phyloP scores from a whole-genome alignment of 2,888 invertebrate species.

The Hydraecia micacea region DNA sequence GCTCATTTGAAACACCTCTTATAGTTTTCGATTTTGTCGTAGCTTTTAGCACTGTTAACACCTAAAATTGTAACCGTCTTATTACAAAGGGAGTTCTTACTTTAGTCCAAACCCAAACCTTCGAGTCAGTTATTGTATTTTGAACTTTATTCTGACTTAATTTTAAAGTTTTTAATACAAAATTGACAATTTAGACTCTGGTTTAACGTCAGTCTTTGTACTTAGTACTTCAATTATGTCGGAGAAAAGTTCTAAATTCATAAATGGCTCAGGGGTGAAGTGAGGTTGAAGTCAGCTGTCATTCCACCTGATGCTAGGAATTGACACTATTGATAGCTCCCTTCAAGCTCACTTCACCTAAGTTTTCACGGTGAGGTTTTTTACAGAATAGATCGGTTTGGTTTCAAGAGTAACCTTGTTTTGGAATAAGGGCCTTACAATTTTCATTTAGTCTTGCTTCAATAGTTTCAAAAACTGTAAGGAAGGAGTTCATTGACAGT shows the following conservation, averaged over 20 bases:
- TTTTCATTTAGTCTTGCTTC: neutral
- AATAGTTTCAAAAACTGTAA: constrained; percentile 40
- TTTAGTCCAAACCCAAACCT: neutral
- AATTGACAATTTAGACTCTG: too few relatives aligned
- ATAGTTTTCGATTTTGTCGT: neutral
- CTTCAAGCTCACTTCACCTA: neutral
- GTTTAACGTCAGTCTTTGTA: too few relatives aligned
- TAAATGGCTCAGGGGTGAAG: neutral
- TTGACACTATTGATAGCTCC: neutral
- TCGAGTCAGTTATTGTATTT: neutral
- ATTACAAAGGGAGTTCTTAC: neutral
- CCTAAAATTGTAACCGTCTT: neutral
- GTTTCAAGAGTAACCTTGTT: too few relatives aligned
- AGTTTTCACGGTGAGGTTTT: neutral
- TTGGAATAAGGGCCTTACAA: neutral
- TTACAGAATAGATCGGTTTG: too few relatives aligned
- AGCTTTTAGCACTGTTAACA: neutral
- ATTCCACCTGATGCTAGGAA: neutral
- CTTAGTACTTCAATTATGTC: too few relatives aligned
- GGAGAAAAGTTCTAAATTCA: neutral
- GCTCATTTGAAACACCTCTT: neutral
- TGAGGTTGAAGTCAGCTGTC: neutral
- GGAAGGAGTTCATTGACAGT: constrained; percentile 67
- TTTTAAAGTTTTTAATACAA: neutral
- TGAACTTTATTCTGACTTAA: neutral